Evolutionary conservation across 2,797 vertebrate species (phyloP).

Genomic region (Manis pentadactyla): DNA sequence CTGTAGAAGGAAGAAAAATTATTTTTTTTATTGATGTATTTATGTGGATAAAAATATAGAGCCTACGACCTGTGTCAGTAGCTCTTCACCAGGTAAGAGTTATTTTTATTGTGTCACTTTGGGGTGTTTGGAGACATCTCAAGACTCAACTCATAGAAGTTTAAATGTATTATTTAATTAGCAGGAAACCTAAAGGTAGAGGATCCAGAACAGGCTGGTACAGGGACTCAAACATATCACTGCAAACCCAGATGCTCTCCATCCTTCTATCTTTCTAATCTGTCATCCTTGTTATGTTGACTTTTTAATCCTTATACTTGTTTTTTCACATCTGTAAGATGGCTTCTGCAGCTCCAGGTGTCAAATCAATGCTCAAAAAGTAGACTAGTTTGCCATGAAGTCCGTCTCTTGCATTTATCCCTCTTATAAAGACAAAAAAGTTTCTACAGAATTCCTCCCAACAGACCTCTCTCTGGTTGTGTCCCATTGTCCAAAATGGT

Average conservation of each 20-base stretch:
- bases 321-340: neutral
- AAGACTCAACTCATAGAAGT: neutral
- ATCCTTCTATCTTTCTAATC: neutral
- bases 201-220: neutral
- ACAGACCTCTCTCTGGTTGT: neutral
- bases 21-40: neutral
- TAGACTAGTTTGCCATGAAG: neutral
- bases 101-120: constrained; percentile 23
- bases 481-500: neutral
- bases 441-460: neutral
- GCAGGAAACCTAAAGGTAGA: neutral
- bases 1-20: neutral
- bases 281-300: neutral
- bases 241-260: neutral
- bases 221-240: neutral
- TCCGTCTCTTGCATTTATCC: neutral
- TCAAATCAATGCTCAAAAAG: neutral
- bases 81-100: neutral
- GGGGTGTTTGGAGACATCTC: neutral
- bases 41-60: neutral
- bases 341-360: neutral
- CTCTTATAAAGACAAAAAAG: neutral
- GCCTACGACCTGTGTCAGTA: neutral
- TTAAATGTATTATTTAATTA: constrained; percentile 29
- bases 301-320: neutral